phyloP scores from a whole-genome alignment of 2,888 invertebrate species.

The Ecliptopera silaceata region DNA sequence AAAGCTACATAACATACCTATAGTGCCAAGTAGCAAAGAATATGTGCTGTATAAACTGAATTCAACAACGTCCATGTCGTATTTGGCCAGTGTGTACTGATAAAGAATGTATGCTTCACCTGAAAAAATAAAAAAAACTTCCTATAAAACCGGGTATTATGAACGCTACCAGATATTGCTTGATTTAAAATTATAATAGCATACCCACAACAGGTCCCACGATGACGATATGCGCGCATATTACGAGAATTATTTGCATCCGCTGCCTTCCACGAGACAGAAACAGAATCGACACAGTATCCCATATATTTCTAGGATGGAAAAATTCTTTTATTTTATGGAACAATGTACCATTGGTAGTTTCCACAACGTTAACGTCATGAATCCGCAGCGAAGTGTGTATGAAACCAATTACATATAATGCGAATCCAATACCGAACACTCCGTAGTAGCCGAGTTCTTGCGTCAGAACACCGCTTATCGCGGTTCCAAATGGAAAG shows the following conservation, averaged over 20 bases:
- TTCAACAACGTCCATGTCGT: conserved; percentile 77
- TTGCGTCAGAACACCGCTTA: conserved; percentile 79
- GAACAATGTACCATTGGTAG: conserved; percentile 50
- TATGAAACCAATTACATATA: conserved; percentile 64
- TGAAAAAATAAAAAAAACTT: conserved; percentile 44
- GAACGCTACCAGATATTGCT: background rate
- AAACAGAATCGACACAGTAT: conserved; percentile 68
- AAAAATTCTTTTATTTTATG: conserved; percentile 60
- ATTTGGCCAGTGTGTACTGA: conserved; percentile 76
- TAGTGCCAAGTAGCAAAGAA: conserved; percentile 72
- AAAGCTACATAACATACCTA: conserved; percentile 63
- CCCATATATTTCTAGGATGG: conserved; percentile 65
- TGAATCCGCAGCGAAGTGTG: conserved; percentile 65
- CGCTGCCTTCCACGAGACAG: conserved; percentile 51
- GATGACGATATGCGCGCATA: conserved; percentile 69
- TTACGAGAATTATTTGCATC: conserved; percentile 59
- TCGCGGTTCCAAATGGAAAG: conserved; percentile 73
- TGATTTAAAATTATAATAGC: conserved; percentile 32
- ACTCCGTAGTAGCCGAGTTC: conserved; percentile 73
- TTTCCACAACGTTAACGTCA: conserved; percentile 55
- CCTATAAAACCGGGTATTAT: background rate
- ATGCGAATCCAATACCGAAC: conserved; percentile 57
- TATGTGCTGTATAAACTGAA: conserved; percentile 78
- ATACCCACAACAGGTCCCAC: conserved; percentile 74
- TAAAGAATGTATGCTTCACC: conserved; percentile 78